Conservation (phyloP, 2,888 invertebrate species). For the Graphium colonna region DNA sequence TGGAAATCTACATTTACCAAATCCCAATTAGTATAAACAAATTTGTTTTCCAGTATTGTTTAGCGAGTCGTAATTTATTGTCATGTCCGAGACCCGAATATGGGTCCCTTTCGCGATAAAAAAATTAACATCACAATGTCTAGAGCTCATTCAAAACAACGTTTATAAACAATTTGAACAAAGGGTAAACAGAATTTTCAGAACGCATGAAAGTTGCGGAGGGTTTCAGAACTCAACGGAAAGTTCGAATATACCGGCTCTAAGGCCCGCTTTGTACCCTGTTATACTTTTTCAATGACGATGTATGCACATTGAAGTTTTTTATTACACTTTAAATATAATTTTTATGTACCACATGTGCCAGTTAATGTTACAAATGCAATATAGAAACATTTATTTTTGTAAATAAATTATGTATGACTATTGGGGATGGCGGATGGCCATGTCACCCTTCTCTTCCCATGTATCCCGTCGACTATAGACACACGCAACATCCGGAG, state of each 20-base stretch:
- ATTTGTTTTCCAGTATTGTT: background rate
- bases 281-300: background rate
- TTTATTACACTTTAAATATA: background rate
- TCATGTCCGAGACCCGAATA: background rate
- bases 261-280: background rate
- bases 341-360: background rate
- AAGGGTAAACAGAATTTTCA: background rate
- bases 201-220: background rate
- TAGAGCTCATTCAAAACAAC: background rate
- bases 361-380: no score
- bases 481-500: background rate
- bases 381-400: no score
- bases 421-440: no score
- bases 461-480: background rate
- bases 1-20: background rate
- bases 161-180: conserved; percentile 7
- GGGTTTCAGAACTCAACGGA: background rate
- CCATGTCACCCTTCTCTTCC: no score
- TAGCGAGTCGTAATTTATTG: background rate
- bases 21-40: background rate
- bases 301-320: background rate
- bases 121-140: conserved; percentile 17
- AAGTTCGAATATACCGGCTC: background rate
- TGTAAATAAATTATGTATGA: background rate
- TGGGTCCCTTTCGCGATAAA: background rate